Conservation (phyloP, 1,140 invertebrate species). For the Maniola jurtina region DNA sequence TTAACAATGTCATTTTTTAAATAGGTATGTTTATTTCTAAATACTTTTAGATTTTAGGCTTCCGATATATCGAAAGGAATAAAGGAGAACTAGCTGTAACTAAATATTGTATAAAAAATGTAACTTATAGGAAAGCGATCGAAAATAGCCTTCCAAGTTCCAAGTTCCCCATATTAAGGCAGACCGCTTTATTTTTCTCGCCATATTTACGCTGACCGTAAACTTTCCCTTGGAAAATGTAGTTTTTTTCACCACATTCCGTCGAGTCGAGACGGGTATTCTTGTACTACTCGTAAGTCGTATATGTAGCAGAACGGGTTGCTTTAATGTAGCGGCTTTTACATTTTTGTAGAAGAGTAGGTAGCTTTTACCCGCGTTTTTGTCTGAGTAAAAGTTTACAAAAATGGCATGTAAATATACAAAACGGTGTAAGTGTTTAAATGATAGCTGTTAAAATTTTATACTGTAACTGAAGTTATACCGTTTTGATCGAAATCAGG, state of each 20-base stretch:
- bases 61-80: neutral
- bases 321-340: neutral
- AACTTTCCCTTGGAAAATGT: constrained; percentile 19
- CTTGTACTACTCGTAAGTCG: neutral
- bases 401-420: too few relatives aligned
- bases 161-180: neutral
- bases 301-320: constrained; percentile 1
- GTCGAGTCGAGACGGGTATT: neutral
- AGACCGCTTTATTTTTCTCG: constrained; percentile 14
- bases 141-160: constrained; percentile 11
- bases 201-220: neutral
- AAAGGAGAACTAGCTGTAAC: neutral
- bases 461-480: too few relatives aligned
- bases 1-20: too few relatives aligned
- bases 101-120: constrained; percentile 14
- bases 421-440: too few relatives aligned
- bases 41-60: too few relatives aligned
- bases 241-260: constrained; percentile 11
- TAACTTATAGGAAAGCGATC: constrained; percentile 16
- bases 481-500: too few relatives aligned
- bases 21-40: too few relatives aligned
- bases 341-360: neutral
- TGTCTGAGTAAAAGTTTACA: too few relatives aligned
- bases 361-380: too few relatives aligned
- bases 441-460: too few relatives aligned